These are phyloP conservation scores for Hemibagrus guttatus DNA, from an alignment of 2,797 vertebrate species.

Conservation along the genomic window DNA sequence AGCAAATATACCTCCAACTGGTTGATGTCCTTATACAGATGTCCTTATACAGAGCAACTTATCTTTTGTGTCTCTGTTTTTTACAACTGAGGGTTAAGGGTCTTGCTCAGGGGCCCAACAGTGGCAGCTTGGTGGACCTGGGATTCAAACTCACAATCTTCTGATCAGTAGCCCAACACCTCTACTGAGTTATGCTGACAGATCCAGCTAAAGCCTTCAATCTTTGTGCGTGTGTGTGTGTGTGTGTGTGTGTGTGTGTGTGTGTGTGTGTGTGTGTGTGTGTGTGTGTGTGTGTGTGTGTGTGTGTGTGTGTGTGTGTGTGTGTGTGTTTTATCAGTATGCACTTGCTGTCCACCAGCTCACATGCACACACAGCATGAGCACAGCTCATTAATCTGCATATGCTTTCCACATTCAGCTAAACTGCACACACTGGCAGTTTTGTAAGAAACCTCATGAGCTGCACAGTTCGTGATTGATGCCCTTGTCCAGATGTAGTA, in stretches of 20 bases:
- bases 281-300: neutral
- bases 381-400: slow-evolving; percentile 48
- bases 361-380: neutral
- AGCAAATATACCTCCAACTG: neutral
- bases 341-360: neutral
- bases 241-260: too few species aligned
- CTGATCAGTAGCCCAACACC: too few species aligned
- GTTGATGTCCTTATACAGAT: too few species aligned
- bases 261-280: too few species aligned
- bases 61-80: too few species aligned
- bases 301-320: slow-evolving; percentile 8
- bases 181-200: neutral
- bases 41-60: too few species aligned
- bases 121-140: too few species aligned
- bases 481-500: slow-evolving; percentile 29
- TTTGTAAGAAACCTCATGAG: neutral
- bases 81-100: too few species aligned
- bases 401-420: slow-evolving; percentile 23
- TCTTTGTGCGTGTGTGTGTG: too few species aligned
- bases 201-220: neutral
- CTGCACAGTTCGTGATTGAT: slow-evolving; percentile 32
- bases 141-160: too few species aligned
- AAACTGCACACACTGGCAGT: slow-evolving; percentile 36
- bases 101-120: too few species aligned
- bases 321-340: slow-evolving; percentile 3